Base-by-base conservation (phyloP, 2,888 invertebrate genomes). In the Amphipyra berbera region DNA sequence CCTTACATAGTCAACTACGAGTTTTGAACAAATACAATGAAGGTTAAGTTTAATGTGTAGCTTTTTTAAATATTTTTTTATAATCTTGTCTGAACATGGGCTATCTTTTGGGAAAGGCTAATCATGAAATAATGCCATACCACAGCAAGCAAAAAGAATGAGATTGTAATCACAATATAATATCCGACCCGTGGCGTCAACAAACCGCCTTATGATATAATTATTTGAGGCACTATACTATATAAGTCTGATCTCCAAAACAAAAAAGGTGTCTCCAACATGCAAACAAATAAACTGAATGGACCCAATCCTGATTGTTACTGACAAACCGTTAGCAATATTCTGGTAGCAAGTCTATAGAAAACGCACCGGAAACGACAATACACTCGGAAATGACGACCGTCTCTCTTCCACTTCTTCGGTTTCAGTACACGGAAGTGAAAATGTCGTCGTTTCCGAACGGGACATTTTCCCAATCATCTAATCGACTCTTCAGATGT, bases 341-440 rank as follows among this genome's bases (percentile, higher is more conserved):
- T 73, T 62, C 64, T 60, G 47, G 67, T 45, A 62, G 45, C 57
- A 59, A 47, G 50, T 66, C 65, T 66, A 68, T 75, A 67, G 66
- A 78, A 75, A 70, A 73, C 73, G 75, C 63, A 64, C 64, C 70
- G 71, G 75, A 77, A 79, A 35, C 70, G 62, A 62, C 66, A 67
- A 68, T 77, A 75, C 70, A 75, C 69, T 75, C 70, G 79, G 79
- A 79, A 79, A 79, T 79, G 73, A 79, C 77, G 69, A 68, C 71
- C 68, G 71, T 72, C 71, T 78, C 67, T 71, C 63, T 74, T 68
- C 71, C 66, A 74, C 67, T 72, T 73, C 68, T 73, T 68, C 75
- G 79, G 68, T 73, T 78, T 70, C 75, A 68, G 58, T 67, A 37
- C 46, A 62, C 69, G 73, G 66, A 78, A 70, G 70, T 61, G 72